These are phyloP conservation scores for Octonoba sinensis DNA, from an alignment of 2,888 invertebrate species.

Conservation along the genomic window DNA sequence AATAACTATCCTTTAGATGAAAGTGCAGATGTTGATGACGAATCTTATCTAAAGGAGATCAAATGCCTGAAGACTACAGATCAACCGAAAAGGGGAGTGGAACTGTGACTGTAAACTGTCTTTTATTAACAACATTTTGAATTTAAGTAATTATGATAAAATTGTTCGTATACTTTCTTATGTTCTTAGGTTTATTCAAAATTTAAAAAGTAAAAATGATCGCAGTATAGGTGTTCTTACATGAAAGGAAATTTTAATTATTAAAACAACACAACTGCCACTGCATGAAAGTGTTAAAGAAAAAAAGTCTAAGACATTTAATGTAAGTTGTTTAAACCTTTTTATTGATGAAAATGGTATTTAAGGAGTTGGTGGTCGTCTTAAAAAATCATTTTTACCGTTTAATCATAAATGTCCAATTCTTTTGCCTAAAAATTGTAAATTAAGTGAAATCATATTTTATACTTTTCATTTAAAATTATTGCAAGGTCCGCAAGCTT, in stretches of 20 bases:
- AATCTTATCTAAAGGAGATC: too few relatives aligned
- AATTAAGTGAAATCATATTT: background rate
- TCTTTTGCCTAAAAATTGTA: background rate
- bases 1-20: too few relatives aligned
- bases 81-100: too few relatives aligned
- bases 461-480: background rate
- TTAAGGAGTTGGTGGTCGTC: background rate
- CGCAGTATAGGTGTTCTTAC: background rate
- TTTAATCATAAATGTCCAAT: conserved; percentile 4
- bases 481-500: conserved; percentile 6
- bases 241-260: background rate
- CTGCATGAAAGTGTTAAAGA: background rate
- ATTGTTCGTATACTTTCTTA: too few relatives aligned
- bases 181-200: too few relatives aligned
- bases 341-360: conserved; percentile 1
- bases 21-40: too few relatives aligned
- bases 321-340: background rate
- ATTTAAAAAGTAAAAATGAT: too few relatives aligned
- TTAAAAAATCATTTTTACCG: background rate
- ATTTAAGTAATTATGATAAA: too few relatives aligned
- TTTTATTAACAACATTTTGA: too few relatives aligned
- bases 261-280: background rate
- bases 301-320: background rate
- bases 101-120: too few relatives aligned
- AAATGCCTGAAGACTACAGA: too few relatives aligned